Evolutionary conservation across 2,113 vertebrate species (phyloP), one percentile per base, ranked within the genome.

Genomic region (Nicator chloris): DNA sequence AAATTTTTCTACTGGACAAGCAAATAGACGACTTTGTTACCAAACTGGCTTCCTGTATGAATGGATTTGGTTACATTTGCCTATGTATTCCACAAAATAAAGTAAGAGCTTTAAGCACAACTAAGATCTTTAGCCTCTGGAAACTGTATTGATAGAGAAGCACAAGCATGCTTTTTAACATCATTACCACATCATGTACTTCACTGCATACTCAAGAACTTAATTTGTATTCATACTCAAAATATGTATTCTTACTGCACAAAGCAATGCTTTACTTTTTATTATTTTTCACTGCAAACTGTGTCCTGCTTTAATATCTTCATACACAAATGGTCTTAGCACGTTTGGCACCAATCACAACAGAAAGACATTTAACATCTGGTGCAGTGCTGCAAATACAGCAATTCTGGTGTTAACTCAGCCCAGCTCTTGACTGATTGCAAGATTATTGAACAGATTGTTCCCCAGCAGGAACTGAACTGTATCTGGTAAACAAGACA

Each of bases 401-500:
- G 82, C 6, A 47, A 86, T 69, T 63, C n/a, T 92, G 90, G 80
- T 95, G 76, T 77, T 77, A 94, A 92, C 85, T 86, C 72, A 81
- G 80, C 76, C 76, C 90, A 88, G 69, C 82, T 88, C 72, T 88
- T 53, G 40, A 92, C 40, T 86, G 86, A 92, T 63, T 72, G 40
- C 54, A 86, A 93, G 72, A 86, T 96, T 91, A 96, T 83, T 86
- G 84, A 94, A 92, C 83, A 60, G 72, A 93, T 44, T 84, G 83
- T 94, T 96, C 90, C 79, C 56, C 61, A 86, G 63, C 57, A 88
- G 83, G 61, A 88, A 82, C 40, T 94, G n/a, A 91, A 86, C 69
- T 89, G 1, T 90, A 88, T 93, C 50, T 90, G 68, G 69, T 90
- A 97, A 95, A 96, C 94, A 94, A 90, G 88, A 72, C 65, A 92